Evolutionary conservation across 2,888 invertebrate genomes (phyloP).

Genomic region (Aphidius colemani): DNA sequence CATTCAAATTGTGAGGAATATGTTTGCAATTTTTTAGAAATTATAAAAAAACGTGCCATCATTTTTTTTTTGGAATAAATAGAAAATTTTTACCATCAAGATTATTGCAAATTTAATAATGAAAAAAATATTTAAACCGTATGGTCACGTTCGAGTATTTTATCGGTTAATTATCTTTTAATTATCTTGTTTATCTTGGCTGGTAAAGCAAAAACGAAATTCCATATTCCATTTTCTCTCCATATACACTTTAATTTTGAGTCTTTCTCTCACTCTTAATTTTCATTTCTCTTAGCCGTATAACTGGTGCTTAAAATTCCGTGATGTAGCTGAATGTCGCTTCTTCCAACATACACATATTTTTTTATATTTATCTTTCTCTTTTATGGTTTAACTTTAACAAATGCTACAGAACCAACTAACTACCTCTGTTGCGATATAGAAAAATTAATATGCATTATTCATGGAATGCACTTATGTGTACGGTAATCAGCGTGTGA

Average conservation of each 20-base stretch:
- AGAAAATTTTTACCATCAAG: no score
- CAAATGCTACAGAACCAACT: slow-evolving; percentile 27
- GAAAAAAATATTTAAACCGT: slow-evolving; percentile 23
- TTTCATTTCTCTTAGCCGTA: slow-evolving; percentile 25
- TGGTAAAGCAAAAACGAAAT: slow-evolving; percentile 26
- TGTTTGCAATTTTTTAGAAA: no score
- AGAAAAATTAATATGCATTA: slow-evolving; percentile 40
- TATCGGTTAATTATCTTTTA: slow-evolving; percentile 56
- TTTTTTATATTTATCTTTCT: slow-evolving; percentile 25
- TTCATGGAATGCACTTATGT: slow-evolving; percentile 35
- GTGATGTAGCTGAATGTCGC: slow-evolving; percentile 31
- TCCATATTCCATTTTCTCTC: background rate
- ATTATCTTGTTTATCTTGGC: slow-evolving; percentile 56
- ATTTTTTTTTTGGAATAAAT: no score
- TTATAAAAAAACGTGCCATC: no score
- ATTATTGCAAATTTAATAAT: background rate
- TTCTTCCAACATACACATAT: slow-evolving; percentile 13
- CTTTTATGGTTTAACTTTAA: slow-evolving; percentile 11
- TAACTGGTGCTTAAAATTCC: slow-evolving; percentile 45
- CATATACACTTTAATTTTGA: background rate
- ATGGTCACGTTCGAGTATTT: slow-evolving; percentile 42
- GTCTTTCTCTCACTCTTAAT: slow-evolving; percentile 1
- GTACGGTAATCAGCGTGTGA: slow-evolving; percentile 5
- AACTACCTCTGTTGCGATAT: slow-evolving; percentile 31
- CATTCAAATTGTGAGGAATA: no score